A percentile compares a stretch with the other conserved stretches of the same genome.
These are phyloP conservation scores for Petrolisthes manimaculis DNA, from an alignment of 2,888 invertebrate genomes.

Conservation along the genomic window DNA sequence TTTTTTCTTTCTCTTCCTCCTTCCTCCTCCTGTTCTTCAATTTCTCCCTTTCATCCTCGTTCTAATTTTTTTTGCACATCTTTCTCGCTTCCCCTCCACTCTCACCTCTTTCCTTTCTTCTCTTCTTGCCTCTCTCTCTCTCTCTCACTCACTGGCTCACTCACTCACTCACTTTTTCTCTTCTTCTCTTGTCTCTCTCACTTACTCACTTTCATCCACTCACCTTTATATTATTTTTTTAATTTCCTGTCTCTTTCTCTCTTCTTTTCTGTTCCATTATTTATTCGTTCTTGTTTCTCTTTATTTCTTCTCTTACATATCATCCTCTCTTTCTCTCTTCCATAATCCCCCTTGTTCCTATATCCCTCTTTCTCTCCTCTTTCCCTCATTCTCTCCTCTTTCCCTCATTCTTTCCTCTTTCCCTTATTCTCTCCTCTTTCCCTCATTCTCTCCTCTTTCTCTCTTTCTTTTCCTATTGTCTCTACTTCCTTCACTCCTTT, in stretches of 20 bases:
- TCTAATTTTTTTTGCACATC: background rate
- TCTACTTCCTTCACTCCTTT: too few species aligned
- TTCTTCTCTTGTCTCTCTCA: background rate
- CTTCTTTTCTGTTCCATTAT: background rate
- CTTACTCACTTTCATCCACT: background rate
- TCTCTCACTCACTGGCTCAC: background rate
- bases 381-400: background rate
- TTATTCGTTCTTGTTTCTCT: background rate
- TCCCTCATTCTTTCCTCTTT: too few species aligned
- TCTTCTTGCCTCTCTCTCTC: background rate
- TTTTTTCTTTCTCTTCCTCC: background rate
- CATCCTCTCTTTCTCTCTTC: background rate
- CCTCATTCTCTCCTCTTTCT: background rate
- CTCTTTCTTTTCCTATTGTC: too few species aligned
- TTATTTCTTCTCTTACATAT: background rate
- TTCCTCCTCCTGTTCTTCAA: background rate
- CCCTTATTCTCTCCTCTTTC: too few species aligned
- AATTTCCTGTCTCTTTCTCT: background rate
- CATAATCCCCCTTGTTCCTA: background rate
- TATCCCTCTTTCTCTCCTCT: background rate
- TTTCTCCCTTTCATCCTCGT: background rate
- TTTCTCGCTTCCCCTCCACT: background rate
- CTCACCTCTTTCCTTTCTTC: background rate
- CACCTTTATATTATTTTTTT: too few species aligned
- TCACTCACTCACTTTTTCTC: background rate